Conservation (phyloP, 35 echinoderm and acorn worm species). For the Ophioderma brevispina region DNA sequence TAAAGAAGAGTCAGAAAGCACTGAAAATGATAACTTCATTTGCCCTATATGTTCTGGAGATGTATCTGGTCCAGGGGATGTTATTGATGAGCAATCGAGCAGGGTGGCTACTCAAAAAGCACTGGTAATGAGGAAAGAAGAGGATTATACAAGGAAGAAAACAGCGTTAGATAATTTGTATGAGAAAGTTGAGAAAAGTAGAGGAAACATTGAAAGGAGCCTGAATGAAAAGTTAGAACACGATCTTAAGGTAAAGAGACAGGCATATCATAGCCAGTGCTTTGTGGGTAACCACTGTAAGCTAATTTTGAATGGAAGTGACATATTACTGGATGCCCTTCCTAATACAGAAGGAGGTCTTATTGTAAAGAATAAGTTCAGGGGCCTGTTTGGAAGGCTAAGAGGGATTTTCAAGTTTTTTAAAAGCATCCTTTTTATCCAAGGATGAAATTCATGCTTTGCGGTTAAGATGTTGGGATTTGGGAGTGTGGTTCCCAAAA, state of each 20-base stretch:
- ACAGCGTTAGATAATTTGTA: neutral
- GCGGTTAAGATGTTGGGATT: neutral
- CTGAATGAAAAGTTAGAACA: neutral
- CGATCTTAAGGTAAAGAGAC: neutral
- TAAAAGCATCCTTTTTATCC: neutral
- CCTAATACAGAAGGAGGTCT: neutral
- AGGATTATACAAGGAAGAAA: neutral
- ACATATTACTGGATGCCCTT: neutral
- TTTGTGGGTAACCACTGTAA: neutral
- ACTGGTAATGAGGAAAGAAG: neutral
- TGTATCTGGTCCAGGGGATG: neutral
- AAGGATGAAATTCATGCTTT: neutral
- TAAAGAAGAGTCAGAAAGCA: neutral
- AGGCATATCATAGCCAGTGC: constrained; percentile 1
- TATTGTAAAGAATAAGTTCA: neutral
- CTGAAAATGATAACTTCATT: neutral
- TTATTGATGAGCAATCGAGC: neutral
- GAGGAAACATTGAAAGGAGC: neutral
- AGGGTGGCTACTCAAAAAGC: neutral
- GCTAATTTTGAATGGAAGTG: neutral
- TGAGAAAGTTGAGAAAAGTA: neutral
- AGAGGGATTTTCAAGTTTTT: neutral
- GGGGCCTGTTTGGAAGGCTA: neutral
- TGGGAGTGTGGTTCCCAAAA: neutral
- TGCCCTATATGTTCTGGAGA: neutral